These are phyloP conservation scores for Cladopsammia gracilis DNA, from an alignment of 64 coral and sea anemone genomes.

Conservation along the genomic window DNA sequence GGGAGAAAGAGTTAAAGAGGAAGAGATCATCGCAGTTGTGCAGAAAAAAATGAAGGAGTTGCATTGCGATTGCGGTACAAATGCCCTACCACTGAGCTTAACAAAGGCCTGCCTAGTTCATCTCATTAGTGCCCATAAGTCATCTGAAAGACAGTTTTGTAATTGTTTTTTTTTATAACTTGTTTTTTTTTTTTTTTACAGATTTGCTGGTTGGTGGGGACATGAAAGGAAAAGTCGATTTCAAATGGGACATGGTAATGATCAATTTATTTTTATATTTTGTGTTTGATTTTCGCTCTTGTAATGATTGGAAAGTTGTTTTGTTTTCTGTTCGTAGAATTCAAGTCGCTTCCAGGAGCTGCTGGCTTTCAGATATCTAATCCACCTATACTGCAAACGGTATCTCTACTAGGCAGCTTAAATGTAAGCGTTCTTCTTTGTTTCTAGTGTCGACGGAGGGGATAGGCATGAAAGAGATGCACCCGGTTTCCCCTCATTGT, in stretches of 20 bases:
- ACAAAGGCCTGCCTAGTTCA: too few relatives aligned
- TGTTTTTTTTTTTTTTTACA: background rate
- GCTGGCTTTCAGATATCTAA: conserved; percentile 92
- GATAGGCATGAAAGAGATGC: too few relatives aligned
- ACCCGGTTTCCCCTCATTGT: too few relatives aligned
- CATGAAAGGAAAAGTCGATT: conserved; percentile 78
- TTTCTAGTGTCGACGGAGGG: too few relatives aligned
- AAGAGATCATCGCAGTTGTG: too few relatives aligned
- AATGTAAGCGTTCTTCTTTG: conserved; percentile 64
- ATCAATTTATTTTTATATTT: background rate
- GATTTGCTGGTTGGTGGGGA: conserved; percentile 98
- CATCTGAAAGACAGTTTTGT: too few relatives aligned
- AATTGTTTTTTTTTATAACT: too few relatives aligned
- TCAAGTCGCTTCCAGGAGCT: conserved; percentile 86
- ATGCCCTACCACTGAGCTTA: too few relatives aligned
- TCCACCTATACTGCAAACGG: conserved; percentile 72
- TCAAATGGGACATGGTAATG: conserved; percentile 91
- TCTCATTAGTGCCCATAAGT: too few relatives aligned
- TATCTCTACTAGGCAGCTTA: conserved; percentile 71
- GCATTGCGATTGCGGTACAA: too few relatives aligned
- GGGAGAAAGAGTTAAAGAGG: too few relatives aligned
- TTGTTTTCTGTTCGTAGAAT: conserved; percentile 47
- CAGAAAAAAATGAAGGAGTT: too few relatives aligned
- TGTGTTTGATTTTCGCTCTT: background rate
- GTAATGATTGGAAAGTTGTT: background rate